A percentile compares a stretch with the other conserved stretches of the same genome.
Evolutionary conservation across 2,797 vertebrate genomes (phyloP).

Genomic region (Pseudocheirus occidentalis): DNA sequence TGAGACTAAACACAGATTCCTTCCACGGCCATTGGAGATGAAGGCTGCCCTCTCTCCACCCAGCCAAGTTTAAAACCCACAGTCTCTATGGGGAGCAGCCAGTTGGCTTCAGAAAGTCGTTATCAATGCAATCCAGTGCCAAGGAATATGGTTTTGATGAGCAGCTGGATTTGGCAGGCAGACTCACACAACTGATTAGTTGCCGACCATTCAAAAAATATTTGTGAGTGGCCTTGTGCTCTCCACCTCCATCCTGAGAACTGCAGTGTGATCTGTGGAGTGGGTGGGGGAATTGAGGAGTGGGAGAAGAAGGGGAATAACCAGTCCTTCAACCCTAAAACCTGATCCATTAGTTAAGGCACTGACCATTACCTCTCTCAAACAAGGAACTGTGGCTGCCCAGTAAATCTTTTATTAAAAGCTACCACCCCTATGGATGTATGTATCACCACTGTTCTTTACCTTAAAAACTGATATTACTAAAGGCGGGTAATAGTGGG

Average conservation of each 20-base stretch:
- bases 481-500: not conserved
- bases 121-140: slow-evolving; percentile 66
- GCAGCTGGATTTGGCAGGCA: slow-evolving; percentile 73
- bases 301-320: not conserved
- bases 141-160: slow-evolving; percentile 72
- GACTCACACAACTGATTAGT: slow-evolving; percentile 20
- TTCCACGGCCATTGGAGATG: slow-evolving; percentile 46
- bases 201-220: slow-evolving; percentile 59
- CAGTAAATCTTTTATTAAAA: not conserved
- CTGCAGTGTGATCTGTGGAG: not conserved
- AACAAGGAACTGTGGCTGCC: not conserved
- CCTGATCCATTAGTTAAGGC: not conserved
- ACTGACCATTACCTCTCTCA: not conserved
- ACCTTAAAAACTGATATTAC: not conserved
- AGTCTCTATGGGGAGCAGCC: slow-evolving; percentile 73
- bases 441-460: not conserved
- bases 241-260: not conserved
- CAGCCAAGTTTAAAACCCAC: slow-evolving; percentile 71
- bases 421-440: not conserved
- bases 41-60: not conserved
- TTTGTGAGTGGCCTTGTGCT: slow-evolving; percentile 75
- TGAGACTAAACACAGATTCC: slow-evolving; percentile 52
- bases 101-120: slow-evolving; percentile 74
- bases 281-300: not conserved
- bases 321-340: not conserved